Conservation (phyloP, 2,113 vertebrate species). For the Emydocephalus ijimae region DNA sequence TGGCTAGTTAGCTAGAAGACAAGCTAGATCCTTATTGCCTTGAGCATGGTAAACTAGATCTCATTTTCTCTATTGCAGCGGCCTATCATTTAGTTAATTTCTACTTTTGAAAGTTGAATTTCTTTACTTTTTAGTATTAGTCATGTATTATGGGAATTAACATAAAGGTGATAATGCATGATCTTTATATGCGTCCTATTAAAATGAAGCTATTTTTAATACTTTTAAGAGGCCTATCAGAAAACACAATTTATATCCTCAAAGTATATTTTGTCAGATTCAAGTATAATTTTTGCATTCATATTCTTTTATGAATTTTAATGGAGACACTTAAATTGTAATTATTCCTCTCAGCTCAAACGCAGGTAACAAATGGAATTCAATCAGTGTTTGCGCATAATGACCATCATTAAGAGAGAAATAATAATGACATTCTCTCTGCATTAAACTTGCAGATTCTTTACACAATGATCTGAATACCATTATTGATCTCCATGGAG, state of each 20-base stretch:
- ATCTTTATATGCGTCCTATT: slow-evolving; percentile 79
- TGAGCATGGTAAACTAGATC: slow-evolving; percentile 52
- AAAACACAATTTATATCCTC: slow-evolving; percentile 93
- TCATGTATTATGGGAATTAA: slow-evolving; percentile 74
- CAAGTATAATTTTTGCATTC: slow-evolving; percentile 97
- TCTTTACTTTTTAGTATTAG: slow-evolving; percentile 78
- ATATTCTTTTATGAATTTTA: slow-evolving; percentile 99
- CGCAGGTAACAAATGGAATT: slow-evolving; percentile 99
- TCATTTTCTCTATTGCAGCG: slow-evolving; percentile 51
- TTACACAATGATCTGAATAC: slow-evolving; percentile 98
- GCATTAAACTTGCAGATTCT: slow-evolving; percentile 99
- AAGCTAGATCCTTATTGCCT: slow-evolving; percentile 50
- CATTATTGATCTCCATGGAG: slow-evolving; percentile 99
- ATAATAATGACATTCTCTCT: slow-evolving; percentile 99
- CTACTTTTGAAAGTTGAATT: slow-evolving; percentile 74
- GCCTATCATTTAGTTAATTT: slow-evolving; percentile 69
- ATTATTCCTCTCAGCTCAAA: slow-evolving; percentile 99
- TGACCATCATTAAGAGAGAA: slow-evolving; percentile 99
- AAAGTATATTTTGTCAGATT: slow-evolving; percentile 99
- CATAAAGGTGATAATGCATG: slow-evolving; percentile 77
- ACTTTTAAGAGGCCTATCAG: slow-evolving; percentile 84
- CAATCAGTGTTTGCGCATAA: slow-evolving; percentile 96
- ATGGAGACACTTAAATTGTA: slow-evolving; percentile 99
- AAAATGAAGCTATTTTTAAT: slow-evolving; percentile 83
- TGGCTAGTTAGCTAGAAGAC: slow-evolving; percentile 49